Evolutionary conservation across 1,140 invertebrate species (phyloP).

Genomic region (Neuroterus valhalla): DNA sequence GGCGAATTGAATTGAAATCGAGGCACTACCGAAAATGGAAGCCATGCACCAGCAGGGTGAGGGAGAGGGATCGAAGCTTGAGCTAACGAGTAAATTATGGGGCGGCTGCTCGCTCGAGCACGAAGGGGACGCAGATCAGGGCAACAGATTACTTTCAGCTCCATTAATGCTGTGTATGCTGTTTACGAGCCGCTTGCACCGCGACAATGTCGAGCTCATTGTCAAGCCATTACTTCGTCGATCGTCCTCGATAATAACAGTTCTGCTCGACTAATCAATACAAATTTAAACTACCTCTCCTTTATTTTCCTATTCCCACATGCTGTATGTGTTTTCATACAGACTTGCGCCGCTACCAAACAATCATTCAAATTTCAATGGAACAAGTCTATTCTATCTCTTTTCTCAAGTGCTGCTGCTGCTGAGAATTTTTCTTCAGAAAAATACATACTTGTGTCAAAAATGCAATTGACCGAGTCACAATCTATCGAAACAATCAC

Average conservation of each 20-base stretch:
- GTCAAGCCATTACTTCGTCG: slow-evolving; percentile 39
- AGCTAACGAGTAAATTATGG: slow-evolving; percentile 54
- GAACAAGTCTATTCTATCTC: too few species aligned
- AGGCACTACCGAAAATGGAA: slow-evolving; percentile 43
- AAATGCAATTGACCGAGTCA: too few species aligned
- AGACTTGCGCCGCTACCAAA: too few species aligned
- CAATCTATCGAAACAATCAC: too few species aligned
- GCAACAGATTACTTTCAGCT: slow-evolving; percentile 45
- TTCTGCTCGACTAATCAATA: slow-evolving; percentile 23
- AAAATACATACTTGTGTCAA: too few species aligned
- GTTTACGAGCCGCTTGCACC: slow-evolving; percentile 47
- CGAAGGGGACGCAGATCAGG: slow-evolving; percentile 42
- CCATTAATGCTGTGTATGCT: slow-evolving; percentile 49
- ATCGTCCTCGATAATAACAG: slow-evolving; percentile 39
- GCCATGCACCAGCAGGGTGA: not conserved
- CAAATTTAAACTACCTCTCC: slow-evolving; percentile 2
- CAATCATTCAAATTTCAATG: too few species aligned
- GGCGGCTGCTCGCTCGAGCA: slow-evolving; percentile 42
- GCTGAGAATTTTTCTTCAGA: too few species aligned
- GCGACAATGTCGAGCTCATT: slow-evolving; percentile 46
- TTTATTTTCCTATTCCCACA: slow-evolving; percentile 10
- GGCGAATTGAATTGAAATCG: slow-evolving; percentile 34
- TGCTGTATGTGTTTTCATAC: too few species aligned
- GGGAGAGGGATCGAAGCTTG: not conserved
- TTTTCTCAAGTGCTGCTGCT: too few species aligned